Conservation (phyloP, 1,140 invertebrate genomes). For the Cryptotermes secundus region DNA sequence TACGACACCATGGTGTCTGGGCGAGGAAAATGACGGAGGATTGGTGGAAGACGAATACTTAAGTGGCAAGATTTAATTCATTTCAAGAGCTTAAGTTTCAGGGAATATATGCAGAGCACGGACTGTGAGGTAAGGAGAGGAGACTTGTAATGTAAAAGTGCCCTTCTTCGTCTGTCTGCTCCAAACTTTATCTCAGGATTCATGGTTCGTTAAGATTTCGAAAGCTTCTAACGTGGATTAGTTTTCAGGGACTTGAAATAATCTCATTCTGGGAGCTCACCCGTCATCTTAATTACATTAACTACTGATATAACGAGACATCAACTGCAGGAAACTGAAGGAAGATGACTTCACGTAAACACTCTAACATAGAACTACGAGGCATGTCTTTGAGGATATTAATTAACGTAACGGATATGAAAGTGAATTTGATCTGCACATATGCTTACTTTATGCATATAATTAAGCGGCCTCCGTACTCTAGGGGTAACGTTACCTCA, state of each 20-base stretch:
- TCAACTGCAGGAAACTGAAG: not conserved
- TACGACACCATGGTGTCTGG: not conserved
- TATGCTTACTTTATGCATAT: too few relatives aligned
- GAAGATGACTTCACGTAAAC: not conserved
- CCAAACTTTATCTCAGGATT: conserved; percentile 7
- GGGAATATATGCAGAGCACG: not conserved
- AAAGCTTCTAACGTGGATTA: conserved; percentile 9
- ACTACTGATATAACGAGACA: not conserved
- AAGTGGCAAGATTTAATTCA: conserved; percentile 8
- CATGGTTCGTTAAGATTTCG: conserved; percentile 4
- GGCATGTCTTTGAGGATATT: too few relatives aligned
- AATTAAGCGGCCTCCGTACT: too few relatives aligned
- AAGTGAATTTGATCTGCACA: too few relatives aligned
- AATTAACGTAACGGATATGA: too few relatives aligned
- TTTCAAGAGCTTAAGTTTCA: not conserved
- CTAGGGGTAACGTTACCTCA: too few relatives aligned
- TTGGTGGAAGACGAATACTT: not conserved
- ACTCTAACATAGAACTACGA: too few relatives aligned
- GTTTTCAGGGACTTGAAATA: conserved; percentile 11
- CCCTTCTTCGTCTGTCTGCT: not conserved
- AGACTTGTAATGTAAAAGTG: not conserved
- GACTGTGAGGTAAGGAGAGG: not conserved
- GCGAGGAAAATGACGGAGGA: not conserved
- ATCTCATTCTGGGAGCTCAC: not conserved
- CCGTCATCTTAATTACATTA: conserved; percentile 17